phyloP scores from a whole-genome alignment of 2,113 vertebrate genomes.

The Apodemus speciosus region DNA sequence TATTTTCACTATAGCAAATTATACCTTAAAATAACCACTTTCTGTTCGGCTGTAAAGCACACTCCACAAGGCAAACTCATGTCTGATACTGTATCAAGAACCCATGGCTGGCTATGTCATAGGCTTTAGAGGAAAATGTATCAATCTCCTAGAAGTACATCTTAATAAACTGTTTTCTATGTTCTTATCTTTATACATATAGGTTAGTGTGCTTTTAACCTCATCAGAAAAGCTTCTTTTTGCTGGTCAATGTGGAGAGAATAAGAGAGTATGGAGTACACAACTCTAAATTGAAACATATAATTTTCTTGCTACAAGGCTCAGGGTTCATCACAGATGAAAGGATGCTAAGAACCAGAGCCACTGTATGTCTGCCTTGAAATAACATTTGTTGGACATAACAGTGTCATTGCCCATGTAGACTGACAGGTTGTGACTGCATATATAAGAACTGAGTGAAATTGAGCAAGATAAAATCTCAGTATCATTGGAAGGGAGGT shows the following conservation, averaged over 20 bases:
- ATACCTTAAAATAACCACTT: background rate
- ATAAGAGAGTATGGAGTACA: background rate
- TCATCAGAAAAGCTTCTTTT: background rate
- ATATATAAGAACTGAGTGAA: background rate
- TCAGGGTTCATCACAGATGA: background rate
- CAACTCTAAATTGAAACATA: background rate
- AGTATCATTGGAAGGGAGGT: background rate
- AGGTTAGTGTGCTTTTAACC: background rate
- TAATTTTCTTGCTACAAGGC: background rate
- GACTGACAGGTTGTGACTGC: background rate
- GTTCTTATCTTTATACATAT: background rate
- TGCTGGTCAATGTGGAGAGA: background rate
- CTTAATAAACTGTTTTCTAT: background rate
- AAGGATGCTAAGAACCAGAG: background rate
- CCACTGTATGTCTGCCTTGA: background rate
- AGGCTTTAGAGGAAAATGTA: background rate
- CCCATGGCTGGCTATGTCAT: background rate
- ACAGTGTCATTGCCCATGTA: background rate
- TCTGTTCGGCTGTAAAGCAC: background rate
- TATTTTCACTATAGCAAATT: background rate
- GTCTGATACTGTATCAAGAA: background rate
- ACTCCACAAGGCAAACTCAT: background rate
- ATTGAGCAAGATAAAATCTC: background rate
- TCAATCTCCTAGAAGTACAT: background rate
- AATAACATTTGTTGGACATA: background rate